A percentile compares a stretch with the other conserved stretches of the same genome.
Evolutionary conservation across 92 coral and sea anemone species (phyloP).

Genomic region (Metridium senile): DNA sequence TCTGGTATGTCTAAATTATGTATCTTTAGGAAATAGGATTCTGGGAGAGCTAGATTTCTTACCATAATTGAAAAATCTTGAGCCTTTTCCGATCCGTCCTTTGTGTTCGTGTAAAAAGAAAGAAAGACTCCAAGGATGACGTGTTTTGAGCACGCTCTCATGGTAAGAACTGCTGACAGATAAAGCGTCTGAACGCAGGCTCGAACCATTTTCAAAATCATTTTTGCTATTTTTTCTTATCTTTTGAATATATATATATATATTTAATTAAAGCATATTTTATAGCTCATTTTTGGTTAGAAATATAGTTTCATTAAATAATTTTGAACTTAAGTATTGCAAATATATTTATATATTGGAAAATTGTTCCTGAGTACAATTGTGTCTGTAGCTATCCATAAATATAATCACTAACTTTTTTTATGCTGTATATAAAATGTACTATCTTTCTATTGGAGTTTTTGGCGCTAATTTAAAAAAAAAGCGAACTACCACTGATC

Average conservation of each 20-base stretch:
- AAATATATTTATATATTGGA: no score
- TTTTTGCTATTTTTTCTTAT: not conserved
- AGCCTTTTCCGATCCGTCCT: conserved; percentile 16
- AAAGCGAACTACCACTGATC: no score
- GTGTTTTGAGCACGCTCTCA: conserved; percentile 80
- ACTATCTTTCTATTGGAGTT: no score
- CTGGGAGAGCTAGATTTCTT: not conserved
- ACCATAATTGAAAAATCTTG: conserved; percentile 23
- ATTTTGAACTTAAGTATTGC: no score
- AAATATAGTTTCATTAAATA: no score
- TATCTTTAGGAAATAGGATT: not conserved
- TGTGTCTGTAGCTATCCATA: no score
- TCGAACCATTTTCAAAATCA: not conserved
- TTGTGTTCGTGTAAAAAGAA: conserved; percentile 33
- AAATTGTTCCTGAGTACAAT: no score
- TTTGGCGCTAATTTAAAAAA: no score
- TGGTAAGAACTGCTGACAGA: conserved; percentile 35
- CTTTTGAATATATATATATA: not conserved
- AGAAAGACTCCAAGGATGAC: conserved; percentile 61
- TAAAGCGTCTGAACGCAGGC: conserved; percentile 10
- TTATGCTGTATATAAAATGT: no score
- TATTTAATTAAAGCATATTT: no score
- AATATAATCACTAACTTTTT: no score
- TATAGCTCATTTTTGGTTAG: no score
- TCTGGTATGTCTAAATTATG: not conserved